Base-by-base conservation (phyloP, 2,797 vertebrate genomes). In the Mormyrops attenuatus region DNA sequence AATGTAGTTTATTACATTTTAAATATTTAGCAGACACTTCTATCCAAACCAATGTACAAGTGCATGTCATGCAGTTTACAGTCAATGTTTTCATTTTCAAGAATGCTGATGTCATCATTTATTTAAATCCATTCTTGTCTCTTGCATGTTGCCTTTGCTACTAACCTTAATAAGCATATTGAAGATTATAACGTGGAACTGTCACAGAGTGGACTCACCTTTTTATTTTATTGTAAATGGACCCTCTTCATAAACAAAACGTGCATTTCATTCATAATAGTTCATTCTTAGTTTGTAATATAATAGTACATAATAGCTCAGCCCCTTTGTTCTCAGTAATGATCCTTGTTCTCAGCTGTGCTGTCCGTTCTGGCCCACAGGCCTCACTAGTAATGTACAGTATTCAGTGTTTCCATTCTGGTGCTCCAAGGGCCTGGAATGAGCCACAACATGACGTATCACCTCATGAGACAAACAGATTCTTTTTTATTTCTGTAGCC, bases 131-230 rank as follows among this genome's bases (percentile, higher is more conserved):
- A 15, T 20, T 20, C 30, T n/a, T 41, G 73, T 41, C 17, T 44
- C 73, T n/a, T 80, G 17, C 73, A 80, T 38, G 73, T 80, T 38
- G 38, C 15, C 20, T 44, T 80, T 80, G 73, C 20, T 9, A 3
- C 38, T 80, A 3, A 80, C 73, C 73, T 80, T 80, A 80, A 80
- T 80, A 47, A 80, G 73, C 73, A 80, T 80, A 80, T 80, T 80
- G 17, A 80, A 80, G 41, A 44, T 80, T 80, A n/a, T 52, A 30
- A 26, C 47, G 2, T 49, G 30, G 82, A 52, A 17, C 82, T 85
- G 41, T 17, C 38, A 44, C 17, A 30, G 44, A 84, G 17, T 84
- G 41, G n/a, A 22, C 9, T 84, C 20, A n/a, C 1, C 38, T 34
- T 73, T 73, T 26, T 26, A 85, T 85, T 85, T 85, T 30, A 30